Conservation (phyloP, 2,888 invertebrate species). For the Sesia apiformis region DNA sequence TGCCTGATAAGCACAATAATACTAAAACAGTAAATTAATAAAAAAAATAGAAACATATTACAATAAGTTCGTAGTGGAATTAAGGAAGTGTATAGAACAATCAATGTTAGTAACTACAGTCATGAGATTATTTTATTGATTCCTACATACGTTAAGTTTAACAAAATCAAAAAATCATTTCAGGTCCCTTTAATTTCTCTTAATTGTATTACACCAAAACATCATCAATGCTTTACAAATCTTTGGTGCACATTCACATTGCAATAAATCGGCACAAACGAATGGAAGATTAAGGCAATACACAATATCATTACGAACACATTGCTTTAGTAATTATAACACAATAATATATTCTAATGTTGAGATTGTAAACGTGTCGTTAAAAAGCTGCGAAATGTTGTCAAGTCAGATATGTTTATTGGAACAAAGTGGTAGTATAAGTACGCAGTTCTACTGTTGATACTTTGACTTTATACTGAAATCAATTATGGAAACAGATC, state of each 20-base stretch:
- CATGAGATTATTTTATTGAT: conserved; percentile 70
- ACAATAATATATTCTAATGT: conserved; percentile 55
- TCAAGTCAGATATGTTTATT: conserved; percentile 41
- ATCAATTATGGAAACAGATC: no score
- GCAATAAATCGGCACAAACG: conserved; percentile 60
- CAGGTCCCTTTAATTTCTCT: conserved; percentile 73
- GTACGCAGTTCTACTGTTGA: no score
- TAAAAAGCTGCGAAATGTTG: conserved; percentile 67
- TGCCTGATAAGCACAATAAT: conserved; percentile 45
- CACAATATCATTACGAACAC: conserved; percentile 63
- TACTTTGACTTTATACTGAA: no score
- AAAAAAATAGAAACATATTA: conserved; percentile 53
- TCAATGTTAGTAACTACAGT: conserved; percentile 54
- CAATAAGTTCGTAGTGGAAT: conserved; percentile 41
- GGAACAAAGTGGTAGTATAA: conserved; percentile 24
- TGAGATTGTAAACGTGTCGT: conserved; percentile 63
- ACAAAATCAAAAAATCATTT: conserved; percentile 60
- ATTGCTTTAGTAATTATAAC: conserved; percentile 48
- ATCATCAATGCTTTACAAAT: conserved; percentile 63
- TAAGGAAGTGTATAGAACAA: conserved; percentile 42
- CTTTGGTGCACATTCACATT: conserved; percentile 72
- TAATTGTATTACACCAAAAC: conserved; percentile 69
- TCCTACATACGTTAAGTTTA: conserved; percentile 63
- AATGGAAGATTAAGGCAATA: conserved; percentile 46
- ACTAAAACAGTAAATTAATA: conserved; percentile 53